Evolutionary conservation across 1,140 invertebrate genomes (phyloP).

Genomic region (Nasonia longicornis): DNA sequence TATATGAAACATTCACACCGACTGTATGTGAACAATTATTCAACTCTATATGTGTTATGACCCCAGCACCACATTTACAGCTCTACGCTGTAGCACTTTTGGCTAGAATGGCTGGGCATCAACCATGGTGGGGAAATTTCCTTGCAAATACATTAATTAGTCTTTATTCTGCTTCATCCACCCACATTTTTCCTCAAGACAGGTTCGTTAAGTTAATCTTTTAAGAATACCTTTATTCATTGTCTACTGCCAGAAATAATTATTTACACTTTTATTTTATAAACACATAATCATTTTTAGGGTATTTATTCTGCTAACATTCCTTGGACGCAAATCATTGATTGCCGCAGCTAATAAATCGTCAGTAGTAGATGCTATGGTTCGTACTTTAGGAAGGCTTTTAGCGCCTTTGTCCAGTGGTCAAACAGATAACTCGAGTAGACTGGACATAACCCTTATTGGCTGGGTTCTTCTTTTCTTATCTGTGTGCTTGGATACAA

Average conservation of each 20-base stretch:
- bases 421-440: constrained; percentile 59
- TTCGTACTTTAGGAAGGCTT: constrained; percentile 72
- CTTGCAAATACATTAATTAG: constrained; percentile 83
- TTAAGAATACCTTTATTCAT: not conserved
- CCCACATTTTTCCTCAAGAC: constrained; percentile 85
- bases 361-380: constrained; percentile 74
- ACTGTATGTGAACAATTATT: constrained; percentile 78
- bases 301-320: constrained; percentile 88
- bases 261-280: not conserved
- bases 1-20: constrained; percentile 73
- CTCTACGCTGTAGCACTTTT: constrained; percentile 81
- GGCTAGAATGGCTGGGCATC: constrained; percentile 82
- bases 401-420: constrained; percentile 69
- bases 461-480: constrained; percentile 86
- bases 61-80: constrained; percentile 74
- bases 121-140: constrained; percentile 91
- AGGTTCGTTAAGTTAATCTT: constrained; percentile 70
- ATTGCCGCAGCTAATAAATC: constrained; percentile 73
- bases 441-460: constrained; percentile 72
- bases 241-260: not conserved
- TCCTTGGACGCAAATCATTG: constrained; percentile 86
- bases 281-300: constrained; percentile 67
- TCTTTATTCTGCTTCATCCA: constrained; percentile 83
- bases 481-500: constrained; percentile 79
- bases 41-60: constrained; percentile 73